Percentiles rank a stretch among this genome's conserved stretches.
Evolutionary conservation across 2,888 invertebrate genomes (phyloP).

Genomic region (Asteroscopus sphinx): DNA sequence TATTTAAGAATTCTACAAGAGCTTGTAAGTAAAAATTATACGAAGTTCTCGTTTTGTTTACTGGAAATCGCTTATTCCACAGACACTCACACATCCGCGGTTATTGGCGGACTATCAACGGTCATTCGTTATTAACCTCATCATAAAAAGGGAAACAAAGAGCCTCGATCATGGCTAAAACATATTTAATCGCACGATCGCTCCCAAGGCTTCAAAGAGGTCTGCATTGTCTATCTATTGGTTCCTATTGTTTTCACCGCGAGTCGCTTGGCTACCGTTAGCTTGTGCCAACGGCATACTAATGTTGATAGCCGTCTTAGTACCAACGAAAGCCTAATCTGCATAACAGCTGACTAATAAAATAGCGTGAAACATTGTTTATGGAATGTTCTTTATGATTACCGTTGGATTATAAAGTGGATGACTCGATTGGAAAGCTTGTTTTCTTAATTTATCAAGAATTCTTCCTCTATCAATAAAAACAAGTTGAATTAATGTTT

Average conservation of each 20-base stretch:
- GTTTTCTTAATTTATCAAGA: not conserved
- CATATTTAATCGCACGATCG: conserved; percentile 37
- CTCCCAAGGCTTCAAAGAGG: conserved; percentile 37
- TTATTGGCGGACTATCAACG: conserved; percentile 22
- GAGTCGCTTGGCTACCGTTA: conserved; percentile 70
- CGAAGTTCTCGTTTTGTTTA: too few relatives aligned
- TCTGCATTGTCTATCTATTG: conserved; percentile 38
- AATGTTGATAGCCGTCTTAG: conserved; percentile 51
- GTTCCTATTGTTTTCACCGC: conserved; percentile 69
- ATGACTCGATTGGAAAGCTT: not conserved
- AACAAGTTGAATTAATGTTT: too few relatives aligned
- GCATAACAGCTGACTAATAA: conserved; percentile 57
- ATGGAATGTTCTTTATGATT: conserved; percentile 27
- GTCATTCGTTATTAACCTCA: conserved; percentile 21
- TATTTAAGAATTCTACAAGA: too few relatives aligned
- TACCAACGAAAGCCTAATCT: conserved; percentile 49
- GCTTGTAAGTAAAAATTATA: too few relatives aligned
- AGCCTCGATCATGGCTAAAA: conserved; percentile 13
- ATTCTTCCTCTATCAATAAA: not conserved
- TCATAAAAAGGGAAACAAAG: conserved; percentile 41
- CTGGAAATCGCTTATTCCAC: too few relatives aligned
- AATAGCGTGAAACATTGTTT: conserved; percentile 33
- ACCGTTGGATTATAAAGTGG: conserved; percentile 13
- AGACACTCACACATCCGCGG: conserved; percentile 2
- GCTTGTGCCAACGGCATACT: conserved; percentile 66